phyloP scores from a whole-genome alignment of 2,888 invertebrate genomes.

The Caenorhabditis sp. region DNA sequence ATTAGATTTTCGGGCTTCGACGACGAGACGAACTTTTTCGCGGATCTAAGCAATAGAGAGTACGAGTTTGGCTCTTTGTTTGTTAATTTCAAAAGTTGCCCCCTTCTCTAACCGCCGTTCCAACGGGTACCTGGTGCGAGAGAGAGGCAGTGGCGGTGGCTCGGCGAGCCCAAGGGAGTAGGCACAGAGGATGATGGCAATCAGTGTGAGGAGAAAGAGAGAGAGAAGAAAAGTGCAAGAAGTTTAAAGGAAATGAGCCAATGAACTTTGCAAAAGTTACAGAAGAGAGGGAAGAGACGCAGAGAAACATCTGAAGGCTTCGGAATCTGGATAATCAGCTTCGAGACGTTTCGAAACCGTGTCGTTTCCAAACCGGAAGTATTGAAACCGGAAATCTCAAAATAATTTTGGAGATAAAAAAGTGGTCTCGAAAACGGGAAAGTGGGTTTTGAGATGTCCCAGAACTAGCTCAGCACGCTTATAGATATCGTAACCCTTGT shows the following conservation, averaged over 20 bases:
- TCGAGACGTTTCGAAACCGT: no score
- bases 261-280: not conserved
- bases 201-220: constrained; percentile 2
- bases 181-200: not conserved
- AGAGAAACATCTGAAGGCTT: no score
- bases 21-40: constrained; percentile 47
- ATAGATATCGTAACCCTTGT: no score
- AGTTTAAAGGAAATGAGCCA: not conserved
- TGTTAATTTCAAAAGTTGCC: constrained; percentile 55
- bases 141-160: not conserved
- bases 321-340: no score
- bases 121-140: constrained; percentile 62
- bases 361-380: no score
- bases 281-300: not conserved
- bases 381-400: no score
- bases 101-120: no score
- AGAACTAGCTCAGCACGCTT: no score
- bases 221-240: constrained; percentile 32
- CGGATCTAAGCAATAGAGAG: constrained; percentile 36
- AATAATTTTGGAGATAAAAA: no score
- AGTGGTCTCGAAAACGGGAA: no score
- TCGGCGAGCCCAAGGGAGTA: not conserved
- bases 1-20: constrained; percentile 62
- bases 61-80: constrained; percentile 43
- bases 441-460: no score